Evolutionary conservation across 2,888 invertebrate species (phyloP), one percentile per base, ranked within the genome.

Genomic region (Eupsilia transversa): DNA sequence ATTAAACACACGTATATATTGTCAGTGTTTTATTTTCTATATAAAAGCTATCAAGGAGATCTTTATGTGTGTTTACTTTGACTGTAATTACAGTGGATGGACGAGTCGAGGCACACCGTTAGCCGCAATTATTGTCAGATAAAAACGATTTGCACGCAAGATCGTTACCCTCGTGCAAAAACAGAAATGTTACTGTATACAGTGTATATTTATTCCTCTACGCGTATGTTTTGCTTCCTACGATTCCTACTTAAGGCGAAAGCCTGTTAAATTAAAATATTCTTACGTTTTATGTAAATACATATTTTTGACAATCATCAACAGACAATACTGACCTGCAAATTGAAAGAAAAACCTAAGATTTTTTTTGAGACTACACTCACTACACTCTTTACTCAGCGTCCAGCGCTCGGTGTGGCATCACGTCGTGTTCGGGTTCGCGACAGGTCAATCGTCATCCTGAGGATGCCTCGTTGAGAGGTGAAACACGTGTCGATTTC

Each of bases 61-160:
- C 14, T 63, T 57, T n/a, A 49, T 52, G 12, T 49, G 12, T 72
- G 52, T 82, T 74, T 79, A 66, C 79, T 78, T 78, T 66, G 52
- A 54, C 52, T 69, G 41, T 78, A 66, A 82, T 83, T 67, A 67
- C 57, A 74, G 52, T 54, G 38, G 74, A 74, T 41, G 52, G 74
- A 65, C 72, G 41, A 65, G 54, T 43, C 72, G 52, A 52, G 41
- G 33, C 12, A n/a, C 46, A 66, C 63, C 74, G 70, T 74, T 79
- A 61, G 14, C 49, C 20, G 67, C 33, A 63, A 74, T 82, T 70
- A 70, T 79, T 79, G 54, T 27, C 33, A 66, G 69, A 79, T 79
- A 59, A 79, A 66, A 79, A 79, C 65, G n/a, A 82, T 79, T 78
- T 70, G 57, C 81, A 82, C 83, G 74, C 83, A 67, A 67, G 64